Conservation (phyloP, 1,140 invertebrate genomes). For the Hyles vespertilio region DNA sequence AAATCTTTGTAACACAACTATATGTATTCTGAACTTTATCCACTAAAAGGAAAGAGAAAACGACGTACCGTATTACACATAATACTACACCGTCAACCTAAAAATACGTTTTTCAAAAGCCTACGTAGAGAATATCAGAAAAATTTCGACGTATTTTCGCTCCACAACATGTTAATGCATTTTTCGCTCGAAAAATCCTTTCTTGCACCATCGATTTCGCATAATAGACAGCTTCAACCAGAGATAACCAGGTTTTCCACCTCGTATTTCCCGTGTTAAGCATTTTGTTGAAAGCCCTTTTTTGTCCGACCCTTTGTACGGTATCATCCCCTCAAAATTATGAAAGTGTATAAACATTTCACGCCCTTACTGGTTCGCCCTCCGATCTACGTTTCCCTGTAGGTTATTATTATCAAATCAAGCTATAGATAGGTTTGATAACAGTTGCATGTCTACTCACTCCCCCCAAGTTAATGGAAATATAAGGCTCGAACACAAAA, state of each 20-base stretch:
- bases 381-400: slow-evolving; percentile 56
- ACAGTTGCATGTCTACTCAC: slow-evolving; percentile 42
- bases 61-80: background rate
- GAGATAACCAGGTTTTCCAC: slow-evolving; percentile 55
- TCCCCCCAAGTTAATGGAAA: slow-evolving; percentile 58
- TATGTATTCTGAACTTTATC: background rate
- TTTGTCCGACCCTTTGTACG: slow-evolving; percentile 43
- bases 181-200: slow-evolving; percentile 31
- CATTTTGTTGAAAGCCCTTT: slow-evolving; percentile 64
- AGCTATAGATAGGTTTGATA: slow-evolving; percentile 65
- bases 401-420: slow-evolving; percentile 75
- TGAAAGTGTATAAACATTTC: slow-evolving; percentile 75
- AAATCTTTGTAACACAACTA: background rate
- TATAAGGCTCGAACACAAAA: slow-evolving; percentile 53
- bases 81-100: background rate
- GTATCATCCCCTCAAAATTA: slow-evolving; percentile 72
- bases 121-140: background rate
- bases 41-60: background rate
- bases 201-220: slow-evolving; percentile 27
- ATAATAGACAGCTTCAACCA: slow-evolving; percentile 33
- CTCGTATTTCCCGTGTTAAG: slow-evolving; percentile 65
- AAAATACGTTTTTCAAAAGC: background rate
- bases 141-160: background rate
- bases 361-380: slow-evolving; percentile 49
- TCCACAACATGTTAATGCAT: slow-evolving; percentile 36